Conservation (phyloP, 1,140 invertebrate genomes). For the Scaptodrosophila lebanonensis region DNA sequence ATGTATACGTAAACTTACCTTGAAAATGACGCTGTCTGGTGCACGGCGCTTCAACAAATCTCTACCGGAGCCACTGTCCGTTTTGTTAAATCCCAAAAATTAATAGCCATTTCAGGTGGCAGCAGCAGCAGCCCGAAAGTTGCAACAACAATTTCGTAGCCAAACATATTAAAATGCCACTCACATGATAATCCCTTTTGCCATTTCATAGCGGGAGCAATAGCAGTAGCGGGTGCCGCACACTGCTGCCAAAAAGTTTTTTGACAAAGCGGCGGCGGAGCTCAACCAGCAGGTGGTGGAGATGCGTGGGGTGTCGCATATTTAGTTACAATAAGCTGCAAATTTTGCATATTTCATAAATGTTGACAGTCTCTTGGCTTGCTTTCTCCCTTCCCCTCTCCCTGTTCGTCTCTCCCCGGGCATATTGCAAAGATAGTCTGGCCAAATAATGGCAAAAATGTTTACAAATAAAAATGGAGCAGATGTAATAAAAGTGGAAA, state of each 20-base stretch:
- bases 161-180: slow-evolving; percentile 74
- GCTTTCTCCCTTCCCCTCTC: neutral
- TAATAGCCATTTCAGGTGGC: slow-evolving; percentile 55
- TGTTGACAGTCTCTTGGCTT: slow-evolving; percentile 40
- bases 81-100: slow-evolving; percentile 51
- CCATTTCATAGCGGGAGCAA: slow-evolving; percentile 17
- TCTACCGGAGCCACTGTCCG: too few species aligned
- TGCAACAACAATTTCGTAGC: slow-evolving; percentile 47
- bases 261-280: slow-evolving; percentile 31
- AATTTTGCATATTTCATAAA: slow-evolving; percentile 72
- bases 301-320: slow-evolving; percentile 25
- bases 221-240: too few species aligned
- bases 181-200: slow-evolving; percentile 59
- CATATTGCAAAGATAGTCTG: slow-evolving; percentile 51
- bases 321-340: slow-evolving; percentile 68
- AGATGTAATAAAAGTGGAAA: too few species aligned
- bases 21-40: too few species aligned
- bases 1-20: too few species aligned
- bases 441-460: slow-evolving; percentile 68
- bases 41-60: too few species aligned
- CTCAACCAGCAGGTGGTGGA: neutral
- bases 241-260: slow-evolving; percentile 36
- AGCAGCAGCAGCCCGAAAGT: slow-evolving; percentile 14
- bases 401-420: slow-evolving; percentile 3
- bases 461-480: slow-evolving; percentile 73